Evolutionary conservation across 2,888 invertebrate genomes (phyloP), one percentile per base, ranked within the genome.

Genomic region (Subacronicta megacephala): DNA sequence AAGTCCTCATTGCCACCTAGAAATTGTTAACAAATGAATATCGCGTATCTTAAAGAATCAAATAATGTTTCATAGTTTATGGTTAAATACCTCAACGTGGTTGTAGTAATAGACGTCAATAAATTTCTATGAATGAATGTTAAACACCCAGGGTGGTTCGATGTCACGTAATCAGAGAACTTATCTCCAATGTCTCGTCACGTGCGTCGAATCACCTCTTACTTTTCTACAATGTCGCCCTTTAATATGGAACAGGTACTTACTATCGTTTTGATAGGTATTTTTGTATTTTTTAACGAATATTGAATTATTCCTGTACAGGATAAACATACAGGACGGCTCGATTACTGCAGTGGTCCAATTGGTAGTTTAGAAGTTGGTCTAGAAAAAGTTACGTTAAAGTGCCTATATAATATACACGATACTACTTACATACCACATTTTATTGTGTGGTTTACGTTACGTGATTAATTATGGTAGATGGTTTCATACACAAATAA

Each of bases 121-220:
- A 82, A 80, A 79, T 78, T 79, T 66, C 60, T 79, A 74, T 83
- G 81, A 84, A 82, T 79, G 75, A 78, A 79, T 69, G 71, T 64
- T 75, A 84, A 85, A 85, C 85, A 76, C 83, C 80, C 81, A 83
- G 78, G 81, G 81, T 82, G 88, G 86, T 84, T 83, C 83, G 81
- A 77, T 75, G 87, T 90, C 91, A 92, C 92, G 90, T 90, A 88
- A 89, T 88, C 87, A 75, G 83, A 81, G 84, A 83, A 85, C 79
- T 90, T 90, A 93, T 92, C 90, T 88, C 83, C 81, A 81, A 72
- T 90, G 90, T 91, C 84, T 83, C 79, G 85, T 89, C 91, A 92
- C 90, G 92, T 87, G 86, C 90, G 92, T 88, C 82, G 85, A 86
- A 69, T 77, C 74, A 64, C 64, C 53, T 36, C 47, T 69, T 75